A percentile compares a stretch with the other conserved stretches of the same genome.
phyloP scores from a whole-genome alignment of 2,113 vertebrate genomes.

The Globicephala melas region DNA sequence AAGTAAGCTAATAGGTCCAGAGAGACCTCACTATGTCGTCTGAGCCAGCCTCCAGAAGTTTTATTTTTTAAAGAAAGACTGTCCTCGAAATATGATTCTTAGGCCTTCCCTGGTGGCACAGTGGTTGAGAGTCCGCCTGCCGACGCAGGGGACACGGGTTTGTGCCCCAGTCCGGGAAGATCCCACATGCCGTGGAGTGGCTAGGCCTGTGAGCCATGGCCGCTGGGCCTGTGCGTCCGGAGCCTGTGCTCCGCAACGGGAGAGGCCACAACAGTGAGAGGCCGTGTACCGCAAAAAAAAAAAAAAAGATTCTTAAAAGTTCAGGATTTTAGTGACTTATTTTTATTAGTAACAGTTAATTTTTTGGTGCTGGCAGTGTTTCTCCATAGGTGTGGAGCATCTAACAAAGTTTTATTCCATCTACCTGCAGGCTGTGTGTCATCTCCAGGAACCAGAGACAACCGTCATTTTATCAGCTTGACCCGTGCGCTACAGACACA shows the following conservation, averaged over 20 bases:
- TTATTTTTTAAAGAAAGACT: background rate
- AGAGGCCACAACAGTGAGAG: too few relatives aligned
- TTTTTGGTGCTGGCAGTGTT: background rate
- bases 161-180: too few relatives aligned
- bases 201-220: too few relatives aligned
- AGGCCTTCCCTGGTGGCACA: background rate
- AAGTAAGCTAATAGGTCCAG: background rate
- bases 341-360: background rate
- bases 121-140: too few relatives aligned
- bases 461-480: background rate
- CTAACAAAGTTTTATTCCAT: slow-evolving; percentile 12
- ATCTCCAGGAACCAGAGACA: background rate
- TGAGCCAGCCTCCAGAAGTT: background rate
- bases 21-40: background rate
- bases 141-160: too few relatives aligned
- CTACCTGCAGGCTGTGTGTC: slow-evolving; percentile 13
- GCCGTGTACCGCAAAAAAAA: too few relatives aligned
- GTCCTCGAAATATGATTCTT: background rate
- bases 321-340: background rate
- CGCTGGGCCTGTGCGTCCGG: too few relatives aligned
- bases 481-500: background rate
- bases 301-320: background rate
- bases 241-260: too few relatives aligned
- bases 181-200: too few relatives aligned
- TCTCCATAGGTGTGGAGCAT: background rate